Evolutionary conservation across 2,113 vertebrate genomes (phyloP).

Genomic region (Tachysurus fulvidraco): DNA sequence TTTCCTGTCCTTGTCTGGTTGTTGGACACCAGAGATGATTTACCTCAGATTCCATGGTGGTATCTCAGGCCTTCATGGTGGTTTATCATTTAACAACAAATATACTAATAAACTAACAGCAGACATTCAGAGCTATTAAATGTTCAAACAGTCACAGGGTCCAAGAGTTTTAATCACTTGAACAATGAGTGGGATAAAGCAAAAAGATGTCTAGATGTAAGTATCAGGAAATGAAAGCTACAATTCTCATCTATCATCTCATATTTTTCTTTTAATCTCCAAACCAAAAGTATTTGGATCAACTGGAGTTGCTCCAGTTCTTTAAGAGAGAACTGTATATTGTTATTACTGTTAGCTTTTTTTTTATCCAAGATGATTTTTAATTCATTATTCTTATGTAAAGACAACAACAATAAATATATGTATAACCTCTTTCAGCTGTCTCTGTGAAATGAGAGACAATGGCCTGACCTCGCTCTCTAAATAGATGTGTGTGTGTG

Average conservation of each 20-base stretch:
- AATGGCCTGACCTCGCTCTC: neutral
- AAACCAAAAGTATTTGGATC: neutral
- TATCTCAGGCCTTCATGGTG: neutral
- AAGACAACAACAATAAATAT: too few relatives aligned
- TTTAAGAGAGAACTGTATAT: neutral
- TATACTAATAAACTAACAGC: neutral
- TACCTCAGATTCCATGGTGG: too few relatives aligned
- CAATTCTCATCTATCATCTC: neutral
- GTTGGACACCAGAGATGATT: too few relatives aligned
- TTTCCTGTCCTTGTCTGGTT: too few relatives aligned
- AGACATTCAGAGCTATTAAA: neutral
- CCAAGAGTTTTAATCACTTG: neutral
- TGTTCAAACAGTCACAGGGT: neutral
- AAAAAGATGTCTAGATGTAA: neutral
- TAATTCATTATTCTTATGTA: too few relatives aligned
- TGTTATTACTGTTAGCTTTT: neutral
- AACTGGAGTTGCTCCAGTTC: neutral
- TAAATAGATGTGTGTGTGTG: too few relatives aligned
- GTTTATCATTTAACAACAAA: neutral
- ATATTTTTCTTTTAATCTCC: neutral
- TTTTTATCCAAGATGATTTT: neutral
- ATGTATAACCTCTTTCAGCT: too few relatives aligned
- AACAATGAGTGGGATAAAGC: neutral
- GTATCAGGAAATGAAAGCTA: neutral
- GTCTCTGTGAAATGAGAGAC: too few relatives aligned